Percentiles rank a stretch among this genome's conserved stretches.
These are phyloP conservation scores for Eidolon dupreanum DNA, from an alignment of 2,797 vertebrate species.

Conservation along the genomic window DNA sequence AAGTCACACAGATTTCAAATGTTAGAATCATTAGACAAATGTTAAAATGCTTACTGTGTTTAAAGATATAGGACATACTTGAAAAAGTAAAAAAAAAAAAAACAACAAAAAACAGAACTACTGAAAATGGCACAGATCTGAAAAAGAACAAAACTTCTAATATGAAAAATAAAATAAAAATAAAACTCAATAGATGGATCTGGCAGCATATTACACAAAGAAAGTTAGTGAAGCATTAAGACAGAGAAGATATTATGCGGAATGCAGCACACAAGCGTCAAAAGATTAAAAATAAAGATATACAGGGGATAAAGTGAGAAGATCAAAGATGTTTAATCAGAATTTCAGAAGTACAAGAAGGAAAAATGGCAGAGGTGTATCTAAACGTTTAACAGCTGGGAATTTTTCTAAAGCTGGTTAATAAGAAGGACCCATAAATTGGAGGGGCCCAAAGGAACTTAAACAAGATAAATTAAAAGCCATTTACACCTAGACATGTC, in stretches of 20 bases:
- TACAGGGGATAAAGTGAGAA: neutral
- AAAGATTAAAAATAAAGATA: neutral
- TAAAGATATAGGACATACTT: neutral
- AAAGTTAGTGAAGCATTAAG: neutral
- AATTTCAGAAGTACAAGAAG: neutral
- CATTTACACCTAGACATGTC: neutral
- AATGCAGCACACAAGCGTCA: neutral
- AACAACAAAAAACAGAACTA: neutral
- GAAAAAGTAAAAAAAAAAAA: neutral
- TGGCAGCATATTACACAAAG: neutral
- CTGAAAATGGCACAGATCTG: neutral
- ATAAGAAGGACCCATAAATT: neutral
- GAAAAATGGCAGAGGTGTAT: neutral
- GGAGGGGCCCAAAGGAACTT: neutral
- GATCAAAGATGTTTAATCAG: neutral
- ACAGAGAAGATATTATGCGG: neutral
- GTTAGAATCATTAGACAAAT: neutral
- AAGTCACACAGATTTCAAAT: neutral
- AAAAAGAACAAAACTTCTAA: conserved; percentile 17
- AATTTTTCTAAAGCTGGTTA: neutral
- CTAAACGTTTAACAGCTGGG: neutral
- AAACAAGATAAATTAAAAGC: neutral
- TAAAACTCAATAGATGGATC: neutral
- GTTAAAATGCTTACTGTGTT: neutral
- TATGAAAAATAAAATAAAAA: neutral